phyloP scores from a whole-genome alignment of 2,888 invertebrate genomes.

The Eudemis profundana region DNA sequence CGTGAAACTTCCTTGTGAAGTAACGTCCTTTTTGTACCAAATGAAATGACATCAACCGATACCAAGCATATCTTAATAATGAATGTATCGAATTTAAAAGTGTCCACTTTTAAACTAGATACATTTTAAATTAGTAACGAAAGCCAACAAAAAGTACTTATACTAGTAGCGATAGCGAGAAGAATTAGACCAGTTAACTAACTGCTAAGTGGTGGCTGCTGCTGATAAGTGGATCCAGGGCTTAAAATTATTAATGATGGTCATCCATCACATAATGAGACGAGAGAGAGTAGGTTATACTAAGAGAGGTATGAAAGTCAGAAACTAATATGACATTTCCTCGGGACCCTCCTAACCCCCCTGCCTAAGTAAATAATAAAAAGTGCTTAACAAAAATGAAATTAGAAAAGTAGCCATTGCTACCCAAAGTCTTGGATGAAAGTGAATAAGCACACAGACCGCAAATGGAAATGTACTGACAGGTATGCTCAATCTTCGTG shows the following conservation, averaged over 20 bases:
- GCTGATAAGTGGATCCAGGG: too few relatives aligned
- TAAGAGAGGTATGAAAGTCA: too few relatives aligned
- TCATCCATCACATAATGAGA: too few relatives aligned
- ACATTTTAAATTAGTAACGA: not conserved
- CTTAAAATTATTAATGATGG: too few relatives aligned
- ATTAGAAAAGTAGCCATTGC: not conserved
- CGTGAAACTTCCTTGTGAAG: too few relatives aligned
- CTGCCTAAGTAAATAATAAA: not conserved
- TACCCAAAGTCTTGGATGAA: slow-evolving; percentile 10
- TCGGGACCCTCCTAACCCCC: too few relatives aligned
- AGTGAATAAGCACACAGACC: slow-evolving; percentile 6
- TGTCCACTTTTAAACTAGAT: not conserved
- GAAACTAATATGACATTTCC: too few relatives aligned
- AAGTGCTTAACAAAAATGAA: not conserved
- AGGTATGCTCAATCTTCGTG: not conserved
- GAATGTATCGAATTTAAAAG: not conserved
- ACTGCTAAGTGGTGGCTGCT: too few relatives aligned
- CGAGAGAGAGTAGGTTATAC: too few relatives aligned
- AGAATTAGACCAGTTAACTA: not conserved
- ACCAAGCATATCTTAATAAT: too few relatives aligned
- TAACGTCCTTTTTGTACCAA: too few relatives aligned
- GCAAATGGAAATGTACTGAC: not conserved
- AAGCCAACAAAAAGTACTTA: not conserved
- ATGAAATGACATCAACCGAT: too few relatives aligned
- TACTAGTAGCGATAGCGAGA: not conserved